A percentile compares a stretch with the other conserved stretches of the same genome.
Conservation (phyloP, 2,888 invertebrate species). For the Tipula vernalis region DNA sequence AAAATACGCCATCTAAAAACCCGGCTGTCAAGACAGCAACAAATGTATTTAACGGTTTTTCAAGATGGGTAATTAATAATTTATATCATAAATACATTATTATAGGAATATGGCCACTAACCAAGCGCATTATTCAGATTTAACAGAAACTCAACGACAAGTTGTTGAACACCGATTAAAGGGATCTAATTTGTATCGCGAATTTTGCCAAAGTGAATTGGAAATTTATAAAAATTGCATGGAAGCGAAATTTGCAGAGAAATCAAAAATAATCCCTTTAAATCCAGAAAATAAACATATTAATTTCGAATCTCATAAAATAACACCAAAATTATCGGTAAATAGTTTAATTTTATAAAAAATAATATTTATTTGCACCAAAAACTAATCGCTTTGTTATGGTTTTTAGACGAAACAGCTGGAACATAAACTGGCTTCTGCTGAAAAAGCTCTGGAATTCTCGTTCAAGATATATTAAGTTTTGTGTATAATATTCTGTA, state of each 20-base stretch:
- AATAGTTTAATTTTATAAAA: not conserved
- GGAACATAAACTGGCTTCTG: conserved; percentile 22
- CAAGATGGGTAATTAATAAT: not conserved
- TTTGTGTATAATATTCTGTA: conserved; percentile 23
- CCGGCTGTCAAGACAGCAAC: not conserved
- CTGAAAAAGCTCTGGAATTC: not conserved
- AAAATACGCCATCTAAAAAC: not conserved
- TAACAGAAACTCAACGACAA: not conserved
- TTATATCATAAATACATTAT: not conserved
- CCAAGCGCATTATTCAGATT: not conserved
- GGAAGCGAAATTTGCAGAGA: not conserved
- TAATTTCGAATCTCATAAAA: not conserved
- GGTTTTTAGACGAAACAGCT: conserved; percentile 22
- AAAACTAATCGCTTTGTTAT: not conserved
- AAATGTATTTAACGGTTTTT: not conserved
- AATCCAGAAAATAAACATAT: not conserved
- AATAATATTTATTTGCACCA: not conserved
- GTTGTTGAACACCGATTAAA: not conserved
- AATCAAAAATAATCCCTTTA: not conserved
- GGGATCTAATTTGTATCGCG: not conserved
- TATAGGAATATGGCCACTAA: not conserved
- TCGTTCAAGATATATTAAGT: not conserved
- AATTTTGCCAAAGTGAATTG: not conserved
- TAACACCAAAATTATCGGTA: not conserved
- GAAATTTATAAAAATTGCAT: not conserved